A percentile compares a stretch with the other conserved stretches of the same genome.
Conservation (phyloP, 2,113 vertebrate species). For the Myrmophylax atrothorax region DNA sequence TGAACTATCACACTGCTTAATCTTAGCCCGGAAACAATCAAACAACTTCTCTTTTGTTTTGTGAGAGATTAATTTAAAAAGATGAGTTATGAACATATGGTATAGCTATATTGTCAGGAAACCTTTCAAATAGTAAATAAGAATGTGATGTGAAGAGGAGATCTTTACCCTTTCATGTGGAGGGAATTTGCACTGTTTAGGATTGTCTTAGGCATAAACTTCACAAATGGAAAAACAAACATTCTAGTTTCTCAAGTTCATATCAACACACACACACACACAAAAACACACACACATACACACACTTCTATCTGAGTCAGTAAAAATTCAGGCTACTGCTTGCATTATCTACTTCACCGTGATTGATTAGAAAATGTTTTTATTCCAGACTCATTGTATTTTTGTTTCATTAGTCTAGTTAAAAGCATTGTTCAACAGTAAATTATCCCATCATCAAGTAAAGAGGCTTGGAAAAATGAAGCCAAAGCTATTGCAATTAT, state of each 20-base stretch:
- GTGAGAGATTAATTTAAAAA: background rate
- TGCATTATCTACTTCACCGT: background rate
- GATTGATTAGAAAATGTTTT: background rate
- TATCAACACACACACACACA: background rate
- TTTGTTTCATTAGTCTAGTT: background rate
- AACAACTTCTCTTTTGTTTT: background rate
- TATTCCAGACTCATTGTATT: background rate
- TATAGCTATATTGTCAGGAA: background rate
- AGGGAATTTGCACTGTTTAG: background rate
- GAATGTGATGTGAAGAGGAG: background rate
- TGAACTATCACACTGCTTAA: background rate
- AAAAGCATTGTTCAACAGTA: background rate
- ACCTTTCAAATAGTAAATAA: background rate
- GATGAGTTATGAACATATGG: background rate
- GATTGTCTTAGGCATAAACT: background rate
- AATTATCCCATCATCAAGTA: background rate
- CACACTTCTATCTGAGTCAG: background rate
- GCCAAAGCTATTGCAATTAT: background rate
- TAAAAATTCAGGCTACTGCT: background rate
- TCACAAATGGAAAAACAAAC: background rate
- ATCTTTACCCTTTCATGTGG: background rate
- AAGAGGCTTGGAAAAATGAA: background rate
- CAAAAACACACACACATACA: background rate
- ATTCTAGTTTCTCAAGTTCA: background rate
- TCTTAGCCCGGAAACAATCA: fast-evolving